These are phyloP conservation scores for Fopius arisanus DNA, from an alignment of 1,140 invertebrate species.

Conservation along the genomic window DNA sequence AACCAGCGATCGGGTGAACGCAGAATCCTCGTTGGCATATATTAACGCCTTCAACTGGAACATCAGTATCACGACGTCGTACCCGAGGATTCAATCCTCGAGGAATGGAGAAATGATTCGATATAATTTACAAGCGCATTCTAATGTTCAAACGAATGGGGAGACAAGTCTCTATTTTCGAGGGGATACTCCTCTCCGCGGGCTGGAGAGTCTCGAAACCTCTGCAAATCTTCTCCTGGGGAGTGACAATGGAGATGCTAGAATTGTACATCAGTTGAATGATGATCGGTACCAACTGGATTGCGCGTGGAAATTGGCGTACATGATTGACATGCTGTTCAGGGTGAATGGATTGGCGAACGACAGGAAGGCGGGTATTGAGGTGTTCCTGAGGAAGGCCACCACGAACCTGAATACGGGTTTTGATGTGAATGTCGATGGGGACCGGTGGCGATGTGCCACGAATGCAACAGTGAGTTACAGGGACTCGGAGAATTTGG, in stretches of 20 bases:
- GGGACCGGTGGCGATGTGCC: slow-evolving; percentile 66
- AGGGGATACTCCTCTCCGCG: slow-evolving; percentile 45
- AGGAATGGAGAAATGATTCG: neutral
- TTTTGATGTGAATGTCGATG: slow-evolving; percentile 66
- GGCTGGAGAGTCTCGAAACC: slow-evolving; percentile 43
- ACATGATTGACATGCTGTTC: slow-evolving; percentile 50
- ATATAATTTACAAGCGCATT: slow-evolving; percentile 44
- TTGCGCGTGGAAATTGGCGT: slow-evolving; percentile 46
- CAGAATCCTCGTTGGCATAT: slow-evolving; percentile 38
- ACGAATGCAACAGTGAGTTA: slow-evolving; percentile 67
- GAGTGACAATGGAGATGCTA: slow-evolving; percentile 42
- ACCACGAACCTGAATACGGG: slow-evolving; percentile 64
- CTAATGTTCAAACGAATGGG: slow-evolving; percentile 52
- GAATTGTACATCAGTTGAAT: slow-evolving; percentile 46
- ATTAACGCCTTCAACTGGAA: slow-evolving; percentile 57
- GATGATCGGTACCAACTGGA: slow-evolving; percentile 33
- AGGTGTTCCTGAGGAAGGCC: slow-evolving; percentile 61
- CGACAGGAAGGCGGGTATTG: slow-evolving; percentile 59
- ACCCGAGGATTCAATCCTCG: neutral
- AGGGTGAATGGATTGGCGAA: slow-evolving; percentile 51
- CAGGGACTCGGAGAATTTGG: slow-evolving; percentile 61
- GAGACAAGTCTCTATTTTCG: slow-evolving; percentile 49
- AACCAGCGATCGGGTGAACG: slow-evolving; percentile 33
- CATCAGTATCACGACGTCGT: neutral
- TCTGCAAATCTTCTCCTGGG: slow-evolving; percentile 46